Evolutionary conservation across 64 coral and sea anemone genomes (phyloP).

Genomic region (Trachythela sp.): DNA sequence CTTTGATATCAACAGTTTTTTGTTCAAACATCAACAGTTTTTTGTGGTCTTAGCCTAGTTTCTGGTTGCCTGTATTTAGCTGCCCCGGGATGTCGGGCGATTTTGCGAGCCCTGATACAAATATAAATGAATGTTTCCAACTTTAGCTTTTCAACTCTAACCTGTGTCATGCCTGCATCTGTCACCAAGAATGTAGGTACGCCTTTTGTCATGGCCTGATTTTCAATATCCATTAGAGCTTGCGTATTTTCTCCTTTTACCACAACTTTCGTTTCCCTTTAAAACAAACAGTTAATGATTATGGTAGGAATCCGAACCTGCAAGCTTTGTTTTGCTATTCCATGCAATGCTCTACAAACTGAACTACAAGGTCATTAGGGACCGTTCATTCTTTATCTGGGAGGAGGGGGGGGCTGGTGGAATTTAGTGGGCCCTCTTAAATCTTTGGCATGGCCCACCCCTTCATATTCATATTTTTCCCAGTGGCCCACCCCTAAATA

Average conservation of each 20-base stretch:
- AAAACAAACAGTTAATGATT: not conserved
- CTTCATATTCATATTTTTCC: no score
- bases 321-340: not conserved
- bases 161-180: slow-evolving; percentile 94
- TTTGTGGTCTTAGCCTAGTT: no score
- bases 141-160: not conserved
- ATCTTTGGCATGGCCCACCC: no score
- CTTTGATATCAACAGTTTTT: no score
- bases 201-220: slow-evolving; percentile 48
- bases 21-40: no score
- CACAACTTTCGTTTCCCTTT: slow-evolving; percentile 71
- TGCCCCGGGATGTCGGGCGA: not conserved
- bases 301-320: not conserved
- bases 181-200: slow-evolving; percentile 68
- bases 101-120: not conserved
- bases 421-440: no score
- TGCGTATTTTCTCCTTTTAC: slow-evolving; percentile 68
- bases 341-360: not conserved
- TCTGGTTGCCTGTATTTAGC: no score
- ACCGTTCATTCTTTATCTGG: no score
- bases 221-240: slow-evolving; percentile 72
- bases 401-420: no score
- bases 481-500: no score
- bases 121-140: not conserved
- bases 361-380: no score